Base-by-base conservation (phyloP, 2,797 vertebrate genomes). In the Brachymystax lenok region DNA sequence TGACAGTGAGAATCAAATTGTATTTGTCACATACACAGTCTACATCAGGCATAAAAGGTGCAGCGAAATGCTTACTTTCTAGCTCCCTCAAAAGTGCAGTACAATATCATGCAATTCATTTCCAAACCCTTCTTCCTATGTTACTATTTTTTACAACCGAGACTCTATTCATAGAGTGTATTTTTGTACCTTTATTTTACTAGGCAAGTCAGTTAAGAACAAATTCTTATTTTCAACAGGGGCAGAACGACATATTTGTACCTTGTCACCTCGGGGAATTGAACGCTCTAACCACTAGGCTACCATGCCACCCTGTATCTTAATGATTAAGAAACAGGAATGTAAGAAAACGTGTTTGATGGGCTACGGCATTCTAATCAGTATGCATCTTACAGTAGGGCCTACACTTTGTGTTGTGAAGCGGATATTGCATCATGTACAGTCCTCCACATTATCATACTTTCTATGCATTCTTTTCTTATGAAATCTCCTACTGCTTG, bases 271-370 rank as follows among this genome's bases (percentile, higher is more conserved):
- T 24, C 24, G 24, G 24, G 24, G 24, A 24, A 24, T 24, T 24
- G 24, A 24, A 24, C 24, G 24, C 24, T 24, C 24, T 24, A 24
- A 24, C 24, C 24, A 24, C 24, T 24, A 24, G 24, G 24, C 24
- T 24, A 24, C 24, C 24, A 24, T 24, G 24, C 24, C 24, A 24
- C 24, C 24, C 24, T 35, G 33, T 6, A 5, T 35, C 33, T 35
- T 6, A 35, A 6, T 35, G 33, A 46, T 10, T 16, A 27, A 56
- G 17, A 52, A 33, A 56, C 27, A 72, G 52, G 52, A 56, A 72
- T 72, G 51, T 77, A 79, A 73, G 67, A 64, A 73, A 76, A 69
- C 77, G 5, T 54, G 75, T 76, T 76, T 80, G 40, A 46, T 46
- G 40, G 40, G 73, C 73, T 30, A 46, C 8, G 71, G 59, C 73